Percentiles rank a stretch among this genome's conserved stretches.
These are phyloP conservation scores for Liolophura sinensis DNA, from an alignment of 1,140 invertebrate genomes.

Conservation along the genomic window DNA sequence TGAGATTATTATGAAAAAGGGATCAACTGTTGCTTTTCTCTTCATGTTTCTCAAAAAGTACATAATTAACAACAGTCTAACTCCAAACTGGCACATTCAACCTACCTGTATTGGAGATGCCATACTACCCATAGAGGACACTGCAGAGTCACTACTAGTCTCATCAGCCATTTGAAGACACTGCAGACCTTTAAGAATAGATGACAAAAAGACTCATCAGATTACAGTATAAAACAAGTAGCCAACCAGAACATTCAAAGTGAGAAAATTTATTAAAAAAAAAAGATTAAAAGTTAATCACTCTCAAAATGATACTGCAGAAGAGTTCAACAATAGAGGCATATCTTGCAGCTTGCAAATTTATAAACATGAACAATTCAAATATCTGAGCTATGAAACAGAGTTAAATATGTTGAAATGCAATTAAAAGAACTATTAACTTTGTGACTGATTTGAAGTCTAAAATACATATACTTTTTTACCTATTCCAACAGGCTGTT, in stretches of 20 bases:
- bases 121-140: constrained; percentile 35
- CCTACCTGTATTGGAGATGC: constrained; percentile 40
- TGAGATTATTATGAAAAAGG: no score
- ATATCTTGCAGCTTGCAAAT: not conserved
- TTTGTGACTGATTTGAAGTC: not conserved
- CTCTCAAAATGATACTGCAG: not conserved
- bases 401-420: not conserved
- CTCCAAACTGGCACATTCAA: not conserved
- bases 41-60: no score
- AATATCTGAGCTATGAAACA: no score
- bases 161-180: constrained; percentile 38
- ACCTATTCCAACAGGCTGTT: not conserved
- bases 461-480: constrained; percentile 1
- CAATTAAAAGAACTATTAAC: not conserved
- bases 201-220: constrained; percentile 1
- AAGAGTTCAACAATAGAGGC: not conserved
- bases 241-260: no score
- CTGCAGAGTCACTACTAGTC: constrained; percentile 40
- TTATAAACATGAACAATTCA: not conserved
- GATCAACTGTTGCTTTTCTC: no score
- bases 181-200: constrained; percentile 20
- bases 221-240: no score
- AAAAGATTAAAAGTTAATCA: no score
- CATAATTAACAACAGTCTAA: no score
- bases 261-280: no score